phyloP scores from a whole-genome alignment of 2,113 vertebrate genomes.

The Malaclemys terrapin region DNA sequence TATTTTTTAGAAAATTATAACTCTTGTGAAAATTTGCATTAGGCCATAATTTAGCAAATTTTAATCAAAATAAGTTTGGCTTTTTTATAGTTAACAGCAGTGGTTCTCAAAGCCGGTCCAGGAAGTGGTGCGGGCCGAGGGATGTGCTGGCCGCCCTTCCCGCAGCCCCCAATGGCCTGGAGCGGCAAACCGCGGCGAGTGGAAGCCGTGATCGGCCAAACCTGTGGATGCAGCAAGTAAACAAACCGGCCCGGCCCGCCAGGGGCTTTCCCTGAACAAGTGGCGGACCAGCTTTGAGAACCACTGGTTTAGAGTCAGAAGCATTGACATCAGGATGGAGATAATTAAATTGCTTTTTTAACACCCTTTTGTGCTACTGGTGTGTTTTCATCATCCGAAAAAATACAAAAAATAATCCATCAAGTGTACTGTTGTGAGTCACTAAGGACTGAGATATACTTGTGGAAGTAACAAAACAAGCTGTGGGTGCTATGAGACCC shows the following conservation, averaged over 20 bases:
- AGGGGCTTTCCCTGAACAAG: no score
- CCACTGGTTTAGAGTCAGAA: background rate
- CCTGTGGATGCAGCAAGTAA: no score
- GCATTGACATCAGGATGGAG: background rate
- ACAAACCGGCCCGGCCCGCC: no score
- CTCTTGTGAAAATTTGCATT: rapidly evolving
- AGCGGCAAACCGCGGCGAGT: no score
- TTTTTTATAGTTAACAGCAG: no score
- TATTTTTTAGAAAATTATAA: background rate
- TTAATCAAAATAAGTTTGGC: background rate
- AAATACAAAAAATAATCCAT: rapidly evolving
- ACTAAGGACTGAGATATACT: rapidly evolving
- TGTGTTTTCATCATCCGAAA: background rate
- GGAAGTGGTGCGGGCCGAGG: no score
- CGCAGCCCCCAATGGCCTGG: no score
- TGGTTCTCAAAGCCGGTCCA: no score
- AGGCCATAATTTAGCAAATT: background rate
- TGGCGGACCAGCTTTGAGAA: no score
- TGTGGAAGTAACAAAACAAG: background rate
- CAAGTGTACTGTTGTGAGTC: rapidly evolving
- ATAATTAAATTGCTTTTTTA: rapidly evolving
- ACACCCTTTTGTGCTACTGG: background rate
- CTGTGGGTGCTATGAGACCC: background rate
- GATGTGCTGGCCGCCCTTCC: no score
- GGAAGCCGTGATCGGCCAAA: no score